Evolutionary conservation across 2,113 vertebrate species (phyloP).

Genomic region (Brienomyrus longianalis): DNA sequence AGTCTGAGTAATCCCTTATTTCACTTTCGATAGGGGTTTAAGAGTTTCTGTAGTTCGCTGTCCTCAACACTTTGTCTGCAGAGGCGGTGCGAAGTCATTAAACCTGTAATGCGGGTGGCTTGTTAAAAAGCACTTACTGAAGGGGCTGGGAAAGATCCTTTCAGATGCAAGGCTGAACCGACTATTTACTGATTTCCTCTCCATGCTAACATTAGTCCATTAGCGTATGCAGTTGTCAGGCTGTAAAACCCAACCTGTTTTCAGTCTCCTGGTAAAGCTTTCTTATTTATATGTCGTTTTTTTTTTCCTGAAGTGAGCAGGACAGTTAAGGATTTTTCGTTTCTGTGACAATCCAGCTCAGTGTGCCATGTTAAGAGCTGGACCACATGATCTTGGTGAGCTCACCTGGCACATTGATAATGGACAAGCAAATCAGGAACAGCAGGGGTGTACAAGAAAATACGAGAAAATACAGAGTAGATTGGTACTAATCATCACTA

Average conservation of each 20-base stretch:
- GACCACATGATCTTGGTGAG: background rate
- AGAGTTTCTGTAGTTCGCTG: background rate
- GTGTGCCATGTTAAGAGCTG: background rate
- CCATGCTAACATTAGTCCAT: background rate
- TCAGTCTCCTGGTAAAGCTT: background rate
- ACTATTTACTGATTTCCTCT: background rate
- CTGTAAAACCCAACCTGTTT: background rate
- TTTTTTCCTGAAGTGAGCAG: background rate
- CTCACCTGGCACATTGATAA: background rate
- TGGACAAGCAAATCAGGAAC: background rate
- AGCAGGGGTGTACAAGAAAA: background rate
- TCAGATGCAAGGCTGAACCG: background rate
- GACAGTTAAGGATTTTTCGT: background rate
- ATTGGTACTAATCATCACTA: background rate
- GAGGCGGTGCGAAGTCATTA: background rate
- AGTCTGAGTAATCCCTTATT: background rate
- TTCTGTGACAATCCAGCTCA: background rate
- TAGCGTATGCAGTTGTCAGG: background rate
- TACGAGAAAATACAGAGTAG: background rate
- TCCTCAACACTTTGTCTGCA: background rate
- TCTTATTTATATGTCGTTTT: background rate
- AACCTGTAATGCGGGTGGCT: background rate
- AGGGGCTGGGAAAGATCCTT: background rate
- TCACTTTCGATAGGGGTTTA: background rate
- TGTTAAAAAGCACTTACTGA: background rate